phyloP scores from a whole-genome alignment of 2,113 vertebrate species.

The Kryptolebias marmoratus region DNA sequence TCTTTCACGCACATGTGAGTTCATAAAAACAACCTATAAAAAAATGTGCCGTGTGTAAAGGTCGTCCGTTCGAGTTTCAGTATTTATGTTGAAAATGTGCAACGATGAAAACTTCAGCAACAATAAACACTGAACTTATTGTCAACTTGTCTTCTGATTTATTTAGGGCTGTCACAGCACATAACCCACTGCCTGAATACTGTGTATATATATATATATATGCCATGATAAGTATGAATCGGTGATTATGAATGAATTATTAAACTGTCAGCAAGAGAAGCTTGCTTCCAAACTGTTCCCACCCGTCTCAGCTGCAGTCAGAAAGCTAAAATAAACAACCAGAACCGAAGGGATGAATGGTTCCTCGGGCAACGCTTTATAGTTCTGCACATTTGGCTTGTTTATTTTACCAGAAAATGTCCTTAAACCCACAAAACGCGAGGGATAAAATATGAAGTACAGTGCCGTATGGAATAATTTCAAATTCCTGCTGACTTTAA shows the following conservation, averaged over 20 bases:
- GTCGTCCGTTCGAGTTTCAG: background rate
- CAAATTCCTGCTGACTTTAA: too few species aligned
- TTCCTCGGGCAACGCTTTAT: background rate
- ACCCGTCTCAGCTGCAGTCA: background rate
- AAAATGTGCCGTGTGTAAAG: background rate
- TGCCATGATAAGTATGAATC: slow-evolving; percentile 6
- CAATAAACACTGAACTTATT: background rate
- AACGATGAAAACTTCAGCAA: background rate
- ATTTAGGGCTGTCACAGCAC: background rate
- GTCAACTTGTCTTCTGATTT: background rate
- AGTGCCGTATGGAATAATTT: background rate
- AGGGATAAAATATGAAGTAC: background rate
- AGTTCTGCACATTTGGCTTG: background rate
- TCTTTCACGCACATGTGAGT: slow-evolving; percentile 17
- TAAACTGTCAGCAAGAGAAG: background rate
- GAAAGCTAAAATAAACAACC: background rate
- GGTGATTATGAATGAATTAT: slow-evolving; percentile 12
- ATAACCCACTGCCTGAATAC: background rate
- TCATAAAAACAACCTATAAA: background rate
- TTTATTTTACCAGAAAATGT: background rate
- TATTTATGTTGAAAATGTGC: slow-evolving; percentile 1
- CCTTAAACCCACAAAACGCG: background rate
- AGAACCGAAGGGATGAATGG: background rate
- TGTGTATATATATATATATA: background rate
- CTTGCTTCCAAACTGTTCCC: slow-evolving; percentile 7